Percentiles rank a stretch among this genome's conserved stretches.
phyloP scores from a whole-genome alignment of 2,888 invertebrate species.

The Nomada fabriciana region DNA sequence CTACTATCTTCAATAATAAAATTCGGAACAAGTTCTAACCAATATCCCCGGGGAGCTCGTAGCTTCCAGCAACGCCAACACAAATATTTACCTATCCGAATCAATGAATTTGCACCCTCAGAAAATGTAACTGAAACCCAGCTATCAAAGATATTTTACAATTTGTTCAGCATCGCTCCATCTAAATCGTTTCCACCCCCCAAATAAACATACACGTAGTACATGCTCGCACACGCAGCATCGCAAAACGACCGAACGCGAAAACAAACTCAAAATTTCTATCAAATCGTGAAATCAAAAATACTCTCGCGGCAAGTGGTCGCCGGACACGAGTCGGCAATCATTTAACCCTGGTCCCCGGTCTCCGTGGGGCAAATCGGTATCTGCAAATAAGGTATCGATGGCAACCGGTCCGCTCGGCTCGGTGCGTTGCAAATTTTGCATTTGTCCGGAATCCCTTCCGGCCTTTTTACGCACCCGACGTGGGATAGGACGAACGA shows the following conservation, averaged over 20 bases:
- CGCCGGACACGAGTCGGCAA: constrained; percentile 45
- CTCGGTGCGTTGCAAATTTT: constrained; percentile 60
- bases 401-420: constrained; percentile 45
- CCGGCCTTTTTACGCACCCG: constrained; percentile 65
- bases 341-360: constrained; percentile 56
- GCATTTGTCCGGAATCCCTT: constrained; percentile 70
- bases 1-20: not conserved
- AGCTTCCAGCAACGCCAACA: not conserved
- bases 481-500: constrained; percentile 60
- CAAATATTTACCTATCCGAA: not conserved
- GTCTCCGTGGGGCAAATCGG: constrained; percentile 20
- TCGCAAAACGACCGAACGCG: not conserved
- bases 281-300: constrained; percentile 47
- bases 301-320: constrained; percentile 35
- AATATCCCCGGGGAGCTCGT: not conserved
- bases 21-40: too few species aligned
- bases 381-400: constrained; percentile 70
- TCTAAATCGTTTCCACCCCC: not conserved
- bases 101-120: not conserved
- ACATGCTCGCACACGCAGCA: not conserved
- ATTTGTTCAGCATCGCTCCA: constrained; percentile 15
- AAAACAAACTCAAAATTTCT: constrained; percentile 19
- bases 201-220: not conserved
- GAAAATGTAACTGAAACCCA: not conserved
- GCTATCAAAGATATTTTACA: not conserved